phyloP scores from a whole-genome alignment of 1,140 invertebrate genomes.

The Pemphigus obesinymphae region DNA sequence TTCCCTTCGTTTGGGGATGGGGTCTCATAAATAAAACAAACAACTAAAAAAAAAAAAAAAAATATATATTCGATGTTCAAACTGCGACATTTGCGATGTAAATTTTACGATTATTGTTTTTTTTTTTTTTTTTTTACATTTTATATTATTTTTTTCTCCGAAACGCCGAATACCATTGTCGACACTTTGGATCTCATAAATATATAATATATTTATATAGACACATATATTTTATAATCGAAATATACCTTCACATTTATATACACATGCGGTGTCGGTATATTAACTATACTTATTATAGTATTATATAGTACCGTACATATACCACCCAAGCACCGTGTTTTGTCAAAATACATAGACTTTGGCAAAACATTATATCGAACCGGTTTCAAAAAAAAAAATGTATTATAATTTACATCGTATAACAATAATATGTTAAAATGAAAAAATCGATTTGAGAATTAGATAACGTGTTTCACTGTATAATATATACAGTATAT shows the following conservation, averaged over 20 bases:
- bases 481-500: neutral
- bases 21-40: neutral
- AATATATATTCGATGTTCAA: neutral
- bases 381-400: neutral
- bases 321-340: neutral
- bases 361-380: neutral
- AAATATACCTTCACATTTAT: no score
- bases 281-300: no score
- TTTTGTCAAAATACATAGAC: neutral
- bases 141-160: no score
- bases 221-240: no score
- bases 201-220: no score
- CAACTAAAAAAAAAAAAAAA: neutral
- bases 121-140: no score
- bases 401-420: neutral
- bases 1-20: neutral
- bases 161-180: neutral
- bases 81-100: neutral
- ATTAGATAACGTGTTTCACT: neutral
- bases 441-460: neutral
- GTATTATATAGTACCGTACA: no score
- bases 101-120: neutral
- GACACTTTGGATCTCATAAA: neutral
- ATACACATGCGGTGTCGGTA: no score
- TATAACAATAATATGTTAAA: neutral